phyloP scores from a whole-genome alignment of 2,113 vertebrate species.

The Ahaetulla prasina region DNA sequence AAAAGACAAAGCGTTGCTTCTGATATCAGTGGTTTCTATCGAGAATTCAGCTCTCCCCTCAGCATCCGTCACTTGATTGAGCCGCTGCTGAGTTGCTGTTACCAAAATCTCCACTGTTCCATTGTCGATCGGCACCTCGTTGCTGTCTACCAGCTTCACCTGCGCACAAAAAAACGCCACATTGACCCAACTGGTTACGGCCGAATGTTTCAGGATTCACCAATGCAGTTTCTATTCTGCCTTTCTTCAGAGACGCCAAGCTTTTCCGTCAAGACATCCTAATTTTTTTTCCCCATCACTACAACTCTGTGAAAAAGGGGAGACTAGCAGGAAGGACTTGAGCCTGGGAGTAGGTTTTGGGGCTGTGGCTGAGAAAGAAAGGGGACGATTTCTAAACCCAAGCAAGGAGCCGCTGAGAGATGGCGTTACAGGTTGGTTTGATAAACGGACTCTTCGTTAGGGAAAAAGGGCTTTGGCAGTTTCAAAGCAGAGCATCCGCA shows the following conservation, averaged over 20 bases:
- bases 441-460: not conserved
- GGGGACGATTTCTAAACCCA: not conserved
- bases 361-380: not conserved
- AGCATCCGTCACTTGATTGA: not conserved
- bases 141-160: not conserved
- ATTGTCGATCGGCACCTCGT: not conserved
- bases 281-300: not conserved
- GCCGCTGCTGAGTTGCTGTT: rapidly evolving
- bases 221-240: not conserved
- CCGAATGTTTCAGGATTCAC: not conserved
- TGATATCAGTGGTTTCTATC: not conserved
- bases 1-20: rapidly evolving
- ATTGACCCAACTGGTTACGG: not conserved
- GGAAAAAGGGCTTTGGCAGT: not conserved
- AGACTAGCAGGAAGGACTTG: not conserved
- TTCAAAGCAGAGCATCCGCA: not conserved
- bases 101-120: not conserved
- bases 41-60: not conserved
- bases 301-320: not conserved
- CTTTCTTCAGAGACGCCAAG: not conserved
- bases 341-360: not conserved
- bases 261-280: not conserved
- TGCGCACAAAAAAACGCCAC: not conserved
- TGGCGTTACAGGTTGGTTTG: not conserved
- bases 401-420: not conserved